phyloP scores from a whole-genome alignment of 2,113 vertebrate genomes.

The Isurus oxyrinchus region DNA sequence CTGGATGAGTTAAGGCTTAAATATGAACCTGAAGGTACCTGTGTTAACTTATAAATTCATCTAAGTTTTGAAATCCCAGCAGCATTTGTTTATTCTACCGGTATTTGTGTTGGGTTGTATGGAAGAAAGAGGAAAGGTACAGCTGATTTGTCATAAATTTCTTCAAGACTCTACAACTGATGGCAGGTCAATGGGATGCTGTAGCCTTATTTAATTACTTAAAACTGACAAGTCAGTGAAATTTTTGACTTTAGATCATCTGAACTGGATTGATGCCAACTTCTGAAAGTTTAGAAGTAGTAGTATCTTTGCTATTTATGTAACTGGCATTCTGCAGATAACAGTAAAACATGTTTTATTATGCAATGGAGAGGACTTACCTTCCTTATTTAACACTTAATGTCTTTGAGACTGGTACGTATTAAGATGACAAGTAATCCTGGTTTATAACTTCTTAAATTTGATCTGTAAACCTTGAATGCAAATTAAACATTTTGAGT shows the following conservation, averaged over 20 bases:
- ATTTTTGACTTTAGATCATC: background rate
- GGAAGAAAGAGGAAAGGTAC: background rate
- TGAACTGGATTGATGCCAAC: background rate
- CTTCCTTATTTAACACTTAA: too few species aligned
- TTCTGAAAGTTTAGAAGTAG: background rate
- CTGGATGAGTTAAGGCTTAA: slow-evolving; percentile 82
- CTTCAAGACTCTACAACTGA: background rate
- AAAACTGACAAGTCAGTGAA: background rate
- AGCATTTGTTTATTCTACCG: background rate
- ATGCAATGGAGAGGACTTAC: background rate
- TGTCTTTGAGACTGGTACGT: background rate
- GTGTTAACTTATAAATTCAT: slow-evolving; percentile 13
- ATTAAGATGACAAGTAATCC: background rate
- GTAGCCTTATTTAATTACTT: background rate
- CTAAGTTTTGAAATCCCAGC: background rate
- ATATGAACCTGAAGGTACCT: slow-evolving; percentile 79
- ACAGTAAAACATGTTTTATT: background rate
- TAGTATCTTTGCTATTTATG: background rate
- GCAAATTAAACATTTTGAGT: background rate
- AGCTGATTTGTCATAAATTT: background rate
- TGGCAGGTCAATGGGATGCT: background rate
- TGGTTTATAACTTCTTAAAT: background rate
- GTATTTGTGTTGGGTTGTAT: background rate
- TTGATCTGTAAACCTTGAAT: background rate
- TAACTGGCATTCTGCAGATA: background rate